These are phyloP conservation scores for Euleptes europaea DNA, from an alignment of 2,113 vertebrate genomes.

Conservation along the genomic window DNA sequence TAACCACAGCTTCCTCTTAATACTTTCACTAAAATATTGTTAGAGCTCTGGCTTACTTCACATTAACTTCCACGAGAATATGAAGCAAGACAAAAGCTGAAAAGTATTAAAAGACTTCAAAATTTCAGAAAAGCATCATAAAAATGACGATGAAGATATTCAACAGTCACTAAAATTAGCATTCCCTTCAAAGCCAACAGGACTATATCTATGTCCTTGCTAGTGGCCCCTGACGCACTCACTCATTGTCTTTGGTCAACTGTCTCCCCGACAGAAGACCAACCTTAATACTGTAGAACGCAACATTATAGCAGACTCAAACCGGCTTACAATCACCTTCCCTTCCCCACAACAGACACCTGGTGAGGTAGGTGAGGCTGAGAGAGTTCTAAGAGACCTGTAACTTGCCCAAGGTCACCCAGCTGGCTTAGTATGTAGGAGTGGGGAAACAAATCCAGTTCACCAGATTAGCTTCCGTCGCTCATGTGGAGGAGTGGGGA, in stretches of 20 bases:
- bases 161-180: not conserved
- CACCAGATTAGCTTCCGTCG: no score
- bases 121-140: not conserved
- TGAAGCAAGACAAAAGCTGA: not conserved
- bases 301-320: not conserved
- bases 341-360: no score
- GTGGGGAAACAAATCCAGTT: no score
- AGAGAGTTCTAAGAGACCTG: no score
- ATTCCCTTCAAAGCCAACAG: not conserved
- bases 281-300: not conserved
- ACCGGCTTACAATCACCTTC: no score
- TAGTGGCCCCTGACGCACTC: not conserved
- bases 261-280: not conserved
- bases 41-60: not conserved
- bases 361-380: no score
- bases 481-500: no score
- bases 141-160: not conserved
- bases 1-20: not conserved
- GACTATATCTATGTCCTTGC: not conserved
- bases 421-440: no score
- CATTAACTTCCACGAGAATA: not conserved
- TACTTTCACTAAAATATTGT: not conserved
- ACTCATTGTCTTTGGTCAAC: no score
- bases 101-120: not conserved
- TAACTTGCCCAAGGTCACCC: no score